A percentile compares a stretch with the other conserved stretches of the same genome.
Evolutionary conservation across 2,113 vertebrate species (phyloP).

Genomic region (Oncorhynchus masou): DNA sequence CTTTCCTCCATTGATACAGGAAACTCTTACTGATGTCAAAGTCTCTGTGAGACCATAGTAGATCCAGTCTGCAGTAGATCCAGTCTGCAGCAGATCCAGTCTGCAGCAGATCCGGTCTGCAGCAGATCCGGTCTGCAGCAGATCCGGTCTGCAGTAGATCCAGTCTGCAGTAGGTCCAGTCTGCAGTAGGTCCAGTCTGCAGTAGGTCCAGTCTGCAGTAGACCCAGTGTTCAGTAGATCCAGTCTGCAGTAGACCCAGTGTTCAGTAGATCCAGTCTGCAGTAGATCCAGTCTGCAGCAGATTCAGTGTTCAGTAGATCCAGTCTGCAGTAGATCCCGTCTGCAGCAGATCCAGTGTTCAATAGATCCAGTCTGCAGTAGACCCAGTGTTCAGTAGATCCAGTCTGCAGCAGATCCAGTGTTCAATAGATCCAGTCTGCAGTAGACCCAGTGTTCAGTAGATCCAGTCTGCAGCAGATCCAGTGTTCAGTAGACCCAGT

Average conservation of each 20-base stretch:
- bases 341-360: no score
- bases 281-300: no score
- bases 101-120: constrained; percentile 6
- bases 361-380: no score
- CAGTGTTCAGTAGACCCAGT: neutral
- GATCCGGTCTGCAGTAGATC: neutral
- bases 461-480: neutral
- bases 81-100: neutral
- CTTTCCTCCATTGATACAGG: no score
- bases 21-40: no score
- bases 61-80: neutral
- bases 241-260: no score
- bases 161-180: neutral
- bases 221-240: neutral
- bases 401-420: no score
- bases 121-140: no score
- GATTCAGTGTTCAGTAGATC: neutral
- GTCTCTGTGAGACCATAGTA: neutral
- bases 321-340: neutral
- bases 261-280: no score
- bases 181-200: neutral
- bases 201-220: no score
- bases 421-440: accelerated
- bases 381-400: neutral
- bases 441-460: no score